These are phyloP conservation scores for Peribatodes rhomboidaria DNA, from an alignment of 2,888 invertebrate genomes.

Conservation along the genomic window DNA sequence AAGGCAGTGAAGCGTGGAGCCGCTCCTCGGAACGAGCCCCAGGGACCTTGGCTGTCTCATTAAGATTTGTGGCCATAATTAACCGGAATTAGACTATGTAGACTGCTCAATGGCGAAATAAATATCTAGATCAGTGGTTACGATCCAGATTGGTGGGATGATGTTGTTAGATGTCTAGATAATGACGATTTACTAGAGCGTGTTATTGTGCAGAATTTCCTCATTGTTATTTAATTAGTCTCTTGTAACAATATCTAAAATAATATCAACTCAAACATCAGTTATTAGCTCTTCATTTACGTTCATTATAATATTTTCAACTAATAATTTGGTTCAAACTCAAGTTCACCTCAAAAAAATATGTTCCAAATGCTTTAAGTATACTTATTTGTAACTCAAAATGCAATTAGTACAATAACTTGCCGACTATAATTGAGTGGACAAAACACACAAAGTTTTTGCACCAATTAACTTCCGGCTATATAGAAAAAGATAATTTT, in stretches of 20 bases:
- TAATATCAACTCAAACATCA: background rate
- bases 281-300: background rate
- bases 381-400: background rate
- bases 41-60: conserved; percentile 74
- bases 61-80: conserved; percentile 62
- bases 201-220: background rate
- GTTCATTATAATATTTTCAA: no score
- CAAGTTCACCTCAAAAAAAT: no score
- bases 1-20: conserved; percentile 65
- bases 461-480: conserved; percentile 35
- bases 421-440: background rate
- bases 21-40: conserved; percentile 73
- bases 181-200: conserved; percentile 24
- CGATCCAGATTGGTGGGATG: conserved; percentile 33
- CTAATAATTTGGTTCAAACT: no score
- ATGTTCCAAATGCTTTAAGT: no score
- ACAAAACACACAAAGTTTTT: conserved; percentile 7
- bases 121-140: conserved; percentile 49
- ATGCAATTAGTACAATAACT: conserved; percentile 1
- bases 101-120: conserved; percentile 57
- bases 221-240: background rate
- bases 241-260: background rate
- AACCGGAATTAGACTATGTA: conserved; percentile 57
- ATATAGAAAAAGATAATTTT: conserved; percentile 47
- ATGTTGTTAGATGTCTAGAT: conserved; percentile 23